Evolutionary conservation across 2,888 invertebrate species (phyloP), one percentile per base, ranked within the genome.

Genomic region (Tenthredo mesomela): DNA sequence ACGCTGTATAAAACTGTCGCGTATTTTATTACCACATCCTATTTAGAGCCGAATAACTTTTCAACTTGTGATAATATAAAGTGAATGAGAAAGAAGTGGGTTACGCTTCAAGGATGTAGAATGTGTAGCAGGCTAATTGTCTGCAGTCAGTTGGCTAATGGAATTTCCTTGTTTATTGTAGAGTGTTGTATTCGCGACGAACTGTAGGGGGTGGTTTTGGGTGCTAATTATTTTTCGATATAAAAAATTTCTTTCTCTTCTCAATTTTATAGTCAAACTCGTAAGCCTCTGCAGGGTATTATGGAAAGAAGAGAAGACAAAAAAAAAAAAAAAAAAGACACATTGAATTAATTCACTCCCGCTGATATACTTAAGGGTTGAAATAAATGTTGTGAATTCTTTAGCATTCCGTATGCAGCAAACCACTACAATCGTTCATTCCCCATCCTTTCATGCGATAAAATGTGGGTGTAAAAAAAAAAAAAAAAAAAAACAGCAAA

Each of bases 401-500:
- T 67, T 6, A 33, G 67, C 67, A 15, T 67, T 67, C 18, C 25
- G 33, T 37, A 25, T 33, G 37, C 77, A 6, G 37, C 9, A 37
- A 21, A 61, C 37, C 25, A 77, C 80, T 54, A 25, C 58, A 40
- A 80, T 80, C 80, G 65, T 58, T 80, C 80, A 80, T 82, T 82
- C 67, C 7, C 15, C 82, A 82, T 67, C 67, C 82, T 67, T 77
- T 61, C 80, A 37, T 40, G 29, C 65, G 47, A 82, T 65, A 70
- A 82, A 82, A 82, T 82, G 47, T 67, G 21, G 43, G 33, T 7
- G 15, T n/a, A 25, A 43, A 58, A 58, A 40, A 61, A 61, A 18
- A 43, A 58, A 58, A 40, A 61, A 61, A 18, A 25, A 43, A 58
- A 58, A 40, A 61, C 37, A 18, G 18, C 3, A 10, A 33, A 50